Conservation (phyloP, 2,888 invertebrate genomes). For the Lamellibrachia columna region DNA sequence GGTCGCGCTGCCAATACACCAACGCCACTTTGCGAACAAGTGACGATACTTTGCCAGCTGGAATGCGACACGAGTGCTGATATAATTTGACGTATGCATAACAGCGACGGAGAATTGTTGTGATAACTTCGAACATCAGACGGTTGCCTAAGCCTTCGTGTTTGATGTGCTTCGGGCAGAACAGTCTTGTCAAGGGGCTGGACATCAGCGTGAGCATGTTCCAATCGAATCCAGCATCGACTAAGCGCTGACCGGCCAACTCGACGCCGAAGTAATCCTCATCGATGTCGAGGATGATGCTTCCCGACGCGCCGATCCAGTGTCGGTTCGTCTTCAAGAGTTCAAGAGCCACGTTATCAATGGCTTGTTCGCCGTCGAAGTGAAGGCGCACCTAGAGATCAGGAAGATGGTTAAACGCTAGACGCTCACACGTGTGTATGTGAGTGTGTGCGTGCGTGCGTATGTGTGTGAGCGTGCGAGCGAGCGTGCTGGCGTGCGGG, state of each 20-base stretch:
- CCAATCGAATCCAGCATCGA: background rate
- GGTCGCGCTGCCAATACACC: background rate
- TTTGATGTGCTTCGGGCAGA: background rate
- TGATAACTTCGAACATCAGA: background rate
- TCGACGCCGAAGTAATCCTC: background rate
- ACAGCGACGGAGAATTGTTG: background rate
- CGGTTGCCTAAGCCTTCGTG: background rate
- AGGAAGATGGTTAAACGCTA: background rate
- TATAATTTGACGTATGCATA: background rate
- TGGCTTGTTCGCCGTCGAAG: background rate
- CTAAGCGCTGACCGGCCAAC: background rate
- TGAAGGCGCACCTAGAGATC: background rate
- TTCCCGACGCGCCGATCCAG: background rate
- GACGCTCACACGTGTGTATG: too few species aligned
- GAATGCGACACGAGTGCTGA: background rate
- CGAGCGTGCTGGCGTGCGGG: background rate
- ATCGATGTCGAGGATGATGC: background rate
- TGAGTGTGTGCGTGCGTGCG: background rate
- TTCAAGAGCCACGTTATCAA: background rate
- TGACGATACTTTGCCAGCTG: background rate
- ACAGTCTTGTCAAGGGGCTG: background rate
- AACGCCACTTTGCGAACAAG: background rate
- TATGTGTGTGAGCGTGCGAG: background rate
- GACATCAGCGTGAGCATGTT: background rate
- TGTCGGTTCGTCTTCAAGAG: background rate